Conservation (phyloP, 2,888 invertebrate species). For the Bellardia pandia region DNA sequence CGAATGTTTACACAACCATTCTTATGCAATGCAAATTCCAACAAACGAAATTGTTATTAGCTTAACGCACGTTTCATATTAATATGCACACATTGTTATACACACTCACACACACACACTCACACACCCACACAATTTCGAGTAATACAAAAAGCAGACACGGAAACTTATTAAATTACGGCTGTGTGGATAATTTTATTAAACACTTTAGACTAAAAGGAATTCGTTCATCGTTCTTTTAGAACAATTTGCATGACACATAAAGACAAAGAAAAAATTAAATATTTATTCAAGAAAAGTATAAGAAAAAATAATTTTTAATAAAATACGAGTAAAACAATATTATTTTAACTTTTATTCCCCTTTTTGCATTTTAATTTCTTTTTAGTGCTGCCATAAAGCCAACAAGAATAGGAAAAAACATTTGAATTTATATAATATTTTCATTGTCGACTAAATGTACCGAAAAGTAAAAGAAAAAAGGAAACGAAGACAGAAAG, state of each 20-base stretch:
- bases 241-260: background rate
- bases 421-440: background rate
- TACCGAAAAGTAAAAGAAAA: no score
- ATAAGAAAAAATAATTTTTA: background rate
- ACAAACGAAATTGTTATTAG: background rate
- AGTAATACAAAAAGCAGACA: background rate
- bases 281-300: slow-evolving; percentile 15
- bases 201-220: slow-evolving; percentile 44
- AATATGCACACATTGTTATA: background rate
- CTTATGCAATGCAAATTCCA: background rate
- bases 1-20: background rate
- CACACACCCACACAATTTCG: background rate
- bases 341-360: slow-evolving; percentile 18
- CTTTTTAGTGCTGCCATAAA: background rate
- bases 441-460: no score
- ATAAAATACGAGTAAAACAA: background rate
- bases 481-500: no score
- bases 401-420: background rate
- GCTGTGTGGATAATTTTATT: slow-evolving; percentile 54
- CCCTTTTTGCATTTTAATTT: background rate
- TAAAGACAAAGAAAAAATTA: background rate
- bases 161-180: slow-evolving; percentile 46
- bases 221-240: background rate
- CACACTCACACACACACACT: no score
- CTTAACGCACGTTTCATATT: slow-evolving; percentile 8